Evolutionary conservation across 2,888 invertebrate genomes (phyloP), one percentile per base, ranked within the genome.

Genomic region (Plemyria rubiginata): DNA sequence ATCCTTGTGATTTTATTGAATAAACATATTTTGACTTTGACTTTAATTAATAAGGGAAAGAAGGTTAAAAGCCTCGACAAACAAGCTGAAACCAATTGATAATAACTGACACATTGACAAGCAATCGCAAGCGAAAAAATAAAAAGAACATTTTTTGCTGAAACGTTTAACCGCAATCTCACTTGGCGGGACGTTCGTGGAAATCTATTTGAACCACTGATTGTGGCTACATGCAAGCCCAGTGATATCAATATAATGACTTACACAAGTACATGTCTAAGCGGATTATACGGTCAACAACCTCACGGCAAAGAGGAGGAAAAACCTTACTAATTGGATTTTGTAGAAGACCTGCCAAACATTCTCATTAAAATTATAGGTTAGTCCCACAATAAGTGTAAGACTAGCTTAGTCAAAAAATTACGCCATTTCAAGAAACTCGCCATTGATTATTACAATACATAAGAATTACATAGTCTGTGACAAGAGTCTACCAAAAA

Each of bases 251-350:
- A 57, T 61, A 57, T 63, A 65, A 57, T 57, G 62, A 66, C 65
- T 56, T 45, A 73, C 70, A 72, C 66, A 56, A 55, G 51, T 46
- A 55, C 65, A 63, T 61, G 57, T 11, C 43, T 66, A 68, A 79
- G 76, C 70, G 73, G 79, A 78, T 80, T 80, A 79, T 22, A 36
- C 65, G 75, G 79, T 79, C 74, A 79, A 75, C 65, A 76, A 67
- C 74, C 78, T 74, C 65, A 54, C 50, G 54, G 70, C 65, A 67
- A 73, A 73, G 74, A 75, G 49, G 67, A 58, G 45, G 45, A 45
- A 45, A 74, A 73, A 73, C 74, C 79, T 74, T 77, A 73, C 66
- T 73, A 74, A 73, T 77, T 65, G 60, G 59, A 65, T 65, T 54
- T 49, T 40, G 51, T 58, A 43, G 56, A 64, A 49, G 55, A 64